These are phyloP conservation scores for Stegodyphus mimosarum DNA, from an alignment of 1,140 invertebrate genomes.

Conservation along the genomic window DNA sequence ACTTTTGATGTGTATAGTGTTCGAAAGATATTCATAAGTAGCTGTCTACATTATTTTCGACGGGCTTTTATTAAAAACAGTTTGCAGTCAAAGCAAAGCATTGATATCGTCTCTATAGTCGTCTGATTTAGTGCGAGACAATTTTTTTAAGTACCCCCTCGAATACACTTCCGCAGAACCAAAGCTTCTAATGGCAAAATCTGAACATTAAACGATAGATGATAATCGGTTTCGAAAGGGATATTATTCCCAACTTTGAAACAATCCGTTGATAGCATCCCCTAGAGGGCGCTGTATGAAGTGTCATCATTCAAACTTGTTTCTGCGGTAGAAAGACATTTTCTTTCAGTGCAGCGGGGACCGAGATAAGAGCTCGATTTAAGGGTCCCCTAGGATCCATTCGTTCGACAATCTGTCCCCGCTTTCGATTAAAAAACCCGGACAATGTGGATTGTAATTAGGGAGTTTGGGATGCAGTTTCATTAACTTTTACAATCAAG, in stretches of 20 bases:
- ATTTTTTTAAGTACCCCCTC: too few species aligned
- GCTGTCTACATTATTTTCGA: too few species aligned
- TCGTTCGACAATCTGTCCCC: constrained; percentile 43
- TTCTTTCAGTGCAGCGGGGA: constrained; percentile 17
- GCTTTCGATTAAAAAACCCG: constrained; percentile 32
- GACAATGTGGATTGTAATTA: constrained; percentile 45
- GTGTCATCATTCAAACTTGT: constrained; percentile 30
- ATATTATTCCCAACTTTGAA: constrained; percentile 8
- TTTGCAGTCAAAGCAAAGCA: too few species aligned
- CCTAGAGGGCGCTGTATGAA: constrained; percentile 48
- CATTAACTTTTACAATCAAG: constrained; percentile 50
- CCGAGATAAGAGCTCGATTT: constrained; percentile 45
- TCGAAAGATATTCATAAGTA: too few species aligned
- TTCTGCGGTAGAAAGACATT: constrained; percentile 31
- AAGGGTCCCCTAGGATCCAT: constrained; percentile 21
- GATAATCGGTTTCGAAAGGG: too few species aligned
- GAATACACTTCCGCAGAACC: too few species aligned
- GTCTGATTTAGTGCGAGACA: too few species aligned
- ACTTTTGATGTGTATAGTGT: too few species aligned
- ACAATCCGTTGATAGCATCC: constrained; percentile 31
- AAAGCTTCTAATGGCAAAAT: too few species aligned
- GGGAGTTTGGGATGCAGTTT: constrained; percentile 31
- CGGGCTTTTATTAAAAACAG: too few species aligned
- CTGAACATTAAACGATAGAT: too few species aligned
- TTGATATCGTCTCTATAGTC: too few species aligned